A percentile compares a stretch with the other conserved stretches of the same genome.
These are phyloP conservation scores for Morpho achilles DNA, from an alignment of 2,888 invertebrate species.

Conservation along the genomic window DNA sequence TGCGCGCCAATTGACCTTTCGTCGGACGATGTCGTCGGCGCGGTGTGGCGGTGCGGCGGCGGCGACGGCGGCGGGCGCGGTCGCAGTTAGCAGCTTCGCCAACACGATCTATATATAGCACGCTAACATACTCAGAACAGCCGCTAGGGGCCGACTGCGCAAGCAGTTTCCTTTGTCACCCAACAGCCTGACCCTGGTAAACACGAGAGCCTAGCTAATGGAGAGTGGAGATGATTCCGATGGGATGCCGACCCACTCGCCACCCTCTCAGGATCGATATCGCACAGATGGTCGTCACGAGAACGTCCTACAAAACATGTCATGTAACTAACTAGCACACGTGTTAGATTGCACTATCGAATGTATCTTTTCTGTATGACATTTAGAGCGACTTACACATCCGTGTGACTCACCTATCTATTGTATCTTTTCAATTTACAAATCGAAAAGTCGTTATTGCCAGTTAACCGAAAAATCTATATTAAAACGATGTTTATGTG, in stretches of 20 bases:
- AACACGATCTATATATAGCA: conserved; percentile 75
- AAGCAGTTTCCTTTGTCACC: conserved; percentile 75
- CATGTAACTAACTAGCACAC: conserved; percentile 18
- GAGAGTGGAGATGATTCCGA: conserved; percentile 62
- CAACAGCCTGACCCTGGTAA: conserved; percentile 72
- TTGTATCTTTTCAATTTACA: not conserved
- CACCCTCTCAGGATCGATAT: conserved; percentile 75
- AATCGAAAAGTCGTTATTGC: not conserved
- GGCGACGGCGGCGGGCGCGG: conserved; percentile 48
- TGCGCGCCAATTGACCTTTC: conserved; percentile 79
- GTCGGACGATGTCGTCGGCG: conserved; percentile 63
- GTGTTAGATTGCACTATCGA: conserved; percentile 1
- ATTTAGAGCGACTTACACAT: too few species aligned
- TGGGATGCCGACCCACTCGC: conserved; percentile 69
- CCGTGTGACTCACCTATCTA: too few species aligned
- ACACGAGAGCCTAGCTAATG: conserved; percentile 64
- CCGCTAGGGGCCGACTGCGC: conserved; percentile 72
- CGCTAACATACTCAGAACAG: conserved; percentile 66
- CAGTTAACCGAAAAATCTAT: conserved; percentile 2
- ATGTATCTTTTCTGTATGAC: conserved; percentile 1
- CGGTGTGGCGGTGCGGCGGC: conserved; percentile 41
- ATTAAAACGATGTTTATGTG: conserved; percentile 25
- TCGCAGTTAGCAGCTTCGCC: conserved; percentile 59
- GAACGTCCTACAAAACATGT: conserved; percentile 26
- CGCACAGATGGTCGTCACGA: conserved; percentile 67